Percentiles rank a stretch among this genome's conserved stretches.
Conservation (phyloP, 2,888 invertebrate species). For the Ophioninae sp. region DNA sequence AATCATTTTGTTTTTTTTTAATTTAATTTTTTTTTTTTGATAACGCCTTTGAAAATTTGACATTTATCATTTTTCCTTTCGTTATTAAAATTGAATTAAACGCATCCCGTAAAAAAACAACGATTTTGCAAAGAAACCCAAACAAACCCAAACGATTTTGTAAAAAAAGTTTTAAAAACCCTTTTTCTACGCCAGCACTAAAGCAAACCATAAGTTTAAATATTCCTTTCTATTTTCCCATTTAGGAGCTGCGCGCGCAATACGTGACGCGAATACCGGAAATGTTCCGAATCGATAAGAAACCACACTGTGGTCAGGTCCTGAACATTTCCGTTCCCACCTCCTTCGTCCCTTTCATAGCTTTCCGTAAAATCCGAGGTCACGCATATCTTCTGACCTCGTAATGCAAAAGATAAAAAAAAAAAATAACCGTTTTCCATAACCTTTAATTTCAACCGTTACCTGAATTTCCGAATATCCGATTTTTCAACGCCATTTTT, state of each 20-base stretch:
- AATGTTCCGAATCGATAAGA: slow-evolving; percentile 54
- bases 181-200: too few species aligned
- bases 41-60: too few species aligned
- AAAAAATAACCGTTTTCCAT: neutral
- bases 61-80: too few species aligned
- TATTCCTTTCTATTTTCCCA: neutral
- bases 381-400: slow-evolving; percentile 11
- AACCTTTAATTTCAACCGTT: too few species aligned
- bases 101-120: too few species aligned
- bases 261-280: slow-evolving; percentile 42
- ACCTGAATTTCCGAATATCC: neutral
- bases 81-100: too few species aligned
- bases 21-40: too few species aligned
- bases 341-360: neutral
- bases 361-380: slow-evolving; percentile 25
- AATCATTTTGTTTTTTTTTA: too few species aligned
- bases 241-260: slow-evolving; percentile 11
- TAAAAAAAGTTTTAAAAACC: too few species aligned
- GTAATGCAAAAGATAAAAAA: neutral
- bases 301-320: slow-evolving; percentile 6
- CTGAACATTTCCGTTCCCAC: neutral
- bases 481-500: neutral
- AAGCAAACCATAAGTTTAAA: neutral
- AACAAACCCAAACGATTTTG: too few species aligned
- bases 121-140: too few species aligned